Evolutionary conservation across 2,888 invertebrate genomes (phyloP), one percentile per base, ranked within the genome.

Genomic region (Molanna angustata): DNA sequence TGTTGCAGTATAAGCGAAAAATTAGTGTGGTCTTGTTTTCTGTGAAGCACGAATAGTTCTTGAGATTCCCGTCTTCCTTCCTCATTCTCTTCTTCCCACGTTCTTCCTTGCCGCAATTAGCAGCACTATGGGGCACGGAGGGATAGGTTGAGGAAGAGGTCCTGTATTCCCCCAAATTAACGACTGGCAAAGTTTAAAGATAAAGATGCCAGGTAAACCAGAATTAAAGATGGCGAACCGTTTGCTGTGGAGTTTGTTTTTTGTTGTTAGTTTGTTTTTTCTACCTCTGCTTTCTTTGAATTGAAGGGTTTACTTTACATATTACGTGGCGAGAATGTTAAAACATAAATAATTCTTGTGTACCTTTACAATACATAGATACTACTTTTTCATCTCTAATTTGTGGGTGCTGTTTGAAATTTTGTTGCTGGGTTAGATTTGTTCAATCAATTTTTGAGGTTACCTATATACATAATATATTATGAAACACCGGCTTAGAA

Each of bases 161-260:
- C n/a, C n/a, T n/a, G n/a, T n/a, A n/a, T n/a, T n/a, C 40, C 11
- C 14, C 47, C 49, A 49, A 49, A 49, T 49, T 49, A 49, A 41
- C 41, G 7, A 31, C 40, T 32, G 32, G 20, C 32, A 40, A 49
- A 49, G 21, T 49, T 49, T 49, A 49, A 49, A 49, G 49, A 49
- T 49, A 49, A 49, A 42, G 49, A 42, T 49, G 49, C 49, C 43
- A 35, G 43, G 35, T 49, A 18, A 49, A 49, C 32, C 27, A 41
- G 35, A 49, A 49, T 49, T 27, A 43, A 31, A 41, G 43, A 16
- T 35, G 35, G 35, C 13, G n/a, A n/a, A n/a, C 4, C 14, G 14
- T n/a, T n/a, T 35, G 35, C 13, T 4, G 14, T 20, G 11, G 16
- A 43, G 43, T 22, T 43, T 22, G 13, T 13, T 31, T 43, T 43